Conservation (phyloP, 2,797 vertebrate species). For the Loris lydekkerianus region DNA sequence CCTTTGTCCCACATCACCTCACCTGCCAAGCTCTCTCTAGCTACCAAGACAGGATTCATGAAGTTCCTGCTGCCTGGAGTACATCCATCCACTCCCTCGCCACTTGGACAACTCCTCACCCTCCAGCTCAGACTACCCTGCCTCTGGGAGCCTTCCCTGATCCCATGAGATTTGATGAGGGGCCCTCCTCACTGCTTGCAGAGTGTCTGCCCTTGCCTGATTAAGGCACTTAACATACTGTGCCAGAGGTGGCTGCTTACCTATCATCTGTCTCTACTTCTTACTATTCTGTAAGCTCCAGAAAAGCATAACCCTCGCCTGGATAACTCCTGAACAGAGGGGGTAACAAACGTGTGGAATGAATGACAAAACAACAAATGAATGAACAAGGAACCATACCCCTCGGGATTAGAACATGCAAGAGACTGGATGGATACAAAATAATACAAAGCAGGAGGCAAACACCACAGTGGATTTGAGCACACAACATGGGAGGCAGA, state of each 20-base stretch:
- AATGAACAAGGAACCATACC: conserved; percentile 13
- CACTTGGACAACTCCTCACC: not conserved
- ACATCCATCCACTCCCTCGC: not conserved
- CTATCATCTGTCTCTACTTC: not conserved
- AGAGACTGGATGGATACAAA: conserved; percentile 24
- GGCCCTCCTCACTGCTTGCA: not conserved
- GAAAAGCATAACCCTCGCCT: not conserved
- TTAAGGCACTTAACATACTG: not conserved
- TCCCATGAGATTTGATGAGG: not conserved
- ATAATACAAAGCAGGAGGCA: not conserved
- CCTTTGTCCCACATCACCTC: not conserved
- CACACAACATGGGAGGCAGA: not conserved
- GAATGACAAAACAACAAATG: conserved; percentile 59
- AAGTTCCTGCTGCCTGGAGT: not conserved
- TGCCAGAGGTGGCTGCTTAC: not conserved
- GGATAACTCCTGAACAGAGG: not conserved
- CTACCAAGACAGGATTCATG: not conserved
- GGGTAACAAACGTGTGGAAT: not conserved
- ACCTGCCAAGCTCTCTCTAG: conserved; percentile 16
- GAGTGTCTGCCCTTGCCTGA: conserved; percentile 8
- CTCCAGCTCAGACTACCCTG: not conserved
- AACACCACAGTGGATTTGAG: not conserved
- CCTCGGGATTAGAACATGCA: not conserved
- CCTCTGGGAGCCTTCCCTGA: not conserved
- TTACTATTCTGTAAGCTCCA: not conserved